Evolutionary conservation across 1,140 invertebrate genomes (phyloP), one percentile per base, ranked within the genome.

Genomic region (Trissolcus basalis): DNA sequence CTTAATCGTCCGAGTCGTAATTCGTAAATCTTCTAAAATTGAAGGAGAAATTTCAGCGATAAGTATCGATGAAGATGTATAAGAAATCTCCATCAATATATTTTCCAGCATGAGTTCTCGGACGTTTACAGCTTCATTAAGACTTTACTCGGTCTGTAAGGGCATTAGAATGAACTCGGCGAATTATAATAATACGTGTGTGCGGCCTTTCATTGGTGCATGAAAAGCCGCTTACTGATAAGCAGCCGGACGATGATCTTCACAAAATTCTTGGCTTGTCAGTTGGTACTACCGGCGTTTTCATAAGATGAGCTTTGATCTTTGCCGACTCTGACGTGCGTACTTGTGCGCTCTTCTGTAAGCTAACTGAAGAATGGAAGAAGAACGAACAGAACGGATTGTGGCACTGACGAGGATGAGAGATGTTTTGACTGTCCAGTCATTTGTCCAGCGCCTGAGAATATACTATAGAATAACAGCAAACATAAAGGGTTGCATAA

Each of bases 261-360:
- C 82, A 86, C 83, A 81, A 86, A 84, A 85, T 81, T 86, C 82
- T 86, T 83, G 80, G 80, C 85, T 86, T 83, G 83, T 84, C 85
- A 86, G 83, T 82, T 83, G 83, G 83, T 85, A 86, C 85, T 86
- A 86, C 83, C 82, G 80, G 83, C 83, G 79, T 79, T 81, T 78
- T 78, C 80, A 80, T 76, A 79, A 83, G 81, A 81, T 67, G 64
- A 63, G 81, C 83, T 85, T 86, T 86, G 83, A 85, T 86, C 83
- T 85, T 86, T 47, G 82, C 85, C 85, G 85, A 83, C 84, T 76
- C 54, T 65, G 75, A 64, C 45, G 61, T 67, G 58, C 54, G 61
- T 78, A 78, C 76, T 78, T 78, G 60, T 59, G 51, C 13, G 53
- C 45, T 74, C 71, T 51, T 74, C 44, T 45, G 45, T 41, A 41